A percentile compares a stretch with the other conserved stretches of the same genome.
Evolutionary conservation across 1,140 invertebrate genomes (phyloP).

Genomic region (Holcopasites calliopsidis): DNA sequence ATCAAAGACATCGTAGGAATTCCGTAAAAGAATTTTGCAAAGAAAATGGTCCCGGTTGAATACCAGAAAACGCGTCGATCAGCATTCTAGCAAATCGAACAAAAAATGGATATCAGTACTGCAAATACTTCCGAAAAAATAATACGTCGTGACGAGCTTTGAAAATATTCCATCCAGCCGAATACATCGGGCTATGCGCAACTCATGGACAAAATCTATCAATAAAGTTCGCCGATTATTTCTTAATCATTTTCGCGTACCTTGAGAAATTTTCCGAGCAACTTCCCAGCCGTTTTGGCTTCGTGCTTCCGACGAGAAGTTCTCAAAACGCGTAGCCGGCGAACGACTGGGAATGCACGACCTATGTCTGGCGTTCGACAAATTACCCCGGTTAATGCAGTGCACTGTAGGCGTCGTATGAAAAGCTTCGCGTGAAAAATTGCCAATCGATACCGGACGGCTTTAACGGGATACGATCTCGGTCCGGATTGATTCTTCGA

Average conservation of each 20-base stretch:
- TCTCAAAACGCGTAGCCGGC: background rate
- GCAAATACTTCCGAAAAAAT: no score
- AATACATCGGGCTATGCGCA: no score
- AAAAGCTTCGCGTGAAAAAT: constrained; percentile 33
- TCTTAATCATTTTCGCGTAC: background rate
- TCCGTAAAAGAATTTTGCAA: no score
- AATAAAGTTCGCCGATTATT: background rate
- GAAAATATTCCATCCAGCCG: background rate
- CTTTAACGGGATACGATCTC: background rate
- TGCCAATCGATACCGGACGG: constrained; percentile 11
- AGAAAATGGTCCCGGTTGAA: no score
- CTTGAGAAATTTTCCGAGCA: background rate
- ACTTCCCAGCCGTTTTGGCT: background rate
- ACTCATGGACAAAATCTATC: no score
- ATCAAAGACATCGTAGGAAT: no score
- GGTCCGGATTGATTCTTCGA: constrained; percentile 15
- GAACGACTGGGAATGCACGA: background rate
- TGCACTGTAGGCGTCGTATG: constrained; percentile 14
- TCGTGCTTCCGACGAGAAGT: background rate
- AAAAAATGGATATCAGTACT: background rate
- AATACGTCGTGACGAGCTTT: background rate
- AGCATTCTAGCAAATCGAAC: constrained; percentile 1
- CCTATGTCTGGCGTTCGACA: background rate
- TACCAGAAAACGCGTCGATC: constrained; percentile 3
- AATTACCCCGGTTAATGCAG: constrained; percentile 31